phyloP scores from a whole-genome alignment of 2,888 invertebrate species.

The Urechis unicinctus region DNA sequence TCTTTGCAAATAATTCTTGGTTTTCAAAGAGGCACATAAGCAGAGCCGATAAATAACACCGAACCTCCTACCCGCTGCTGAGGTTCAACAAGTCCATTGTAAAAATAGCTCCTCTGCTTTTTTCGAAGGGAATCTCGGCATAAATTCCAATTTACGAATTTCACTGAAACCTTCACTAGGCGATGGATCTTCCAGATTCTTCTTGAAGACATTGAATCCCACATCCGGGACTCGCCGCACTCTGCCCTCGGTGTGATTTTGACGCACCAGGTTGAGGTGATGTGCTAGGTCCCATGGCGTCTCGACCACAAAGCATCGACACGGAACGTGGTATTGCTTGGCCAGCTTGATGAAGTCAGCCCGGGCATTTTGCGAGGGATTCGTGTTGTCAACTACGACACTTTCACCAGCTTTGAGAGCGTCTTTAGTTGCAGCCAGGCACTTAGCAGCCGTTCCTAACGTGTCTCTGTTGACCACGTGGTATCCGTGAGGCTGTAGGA shows the following conservation, averaged over 20 bases:
- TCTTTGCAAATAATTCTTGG: too few relatives aligned
- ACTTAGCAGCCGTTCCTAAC: slow-evolving; percentile 39
- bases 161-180: slow-evolving; percentile 37
- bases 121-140: slow-evolving; percentile 29
- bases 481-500: slow-evolving; percentile 40
- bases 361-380: slow-evolving; percentile 30
- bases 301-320: slow-evolving; percentile 38
- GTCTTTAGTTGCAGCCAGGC: slow-evolving; percentile 38
- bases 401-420: slow-evolving; percentile 34
- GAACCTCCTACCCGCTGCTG: too few relatives aligned
- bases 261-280: slow-evolving; percentile 41
- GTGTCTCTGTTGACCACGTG: slow-evolving; percentile 42
- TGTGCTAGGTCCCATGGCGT: slow-evolving; percentile 36
- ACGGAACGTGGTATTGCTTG: slow-evolving; percentile 28
- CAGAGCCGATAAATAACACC: too few relatives aligned
- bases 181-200: slow-evolving; percentile 34
- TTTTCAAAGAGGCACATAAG: too few relatives aligned
- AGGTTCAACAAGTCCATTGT: slow-evolving; percentile 42
- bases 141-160: slow-evolving; percentile 32
- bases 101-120: slow-evolving; percentile 31
- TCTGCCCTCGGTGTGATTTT: slow-evolving; percentile 35
- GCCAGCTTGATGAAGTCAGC: slow-evolving; percentile 33
- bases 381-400: slow-evolving; percentile 45
- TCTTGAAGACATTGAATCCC: slow-evolving; percentile 42
- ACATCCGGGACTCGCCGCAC: slow-evolving; percentile 43